Evolutionary conservation across 2,797 vertebrate genomes (phyloP), one percentile per base, ranked within the genome.

Genomic region (Delichon dasypus): DNA sequence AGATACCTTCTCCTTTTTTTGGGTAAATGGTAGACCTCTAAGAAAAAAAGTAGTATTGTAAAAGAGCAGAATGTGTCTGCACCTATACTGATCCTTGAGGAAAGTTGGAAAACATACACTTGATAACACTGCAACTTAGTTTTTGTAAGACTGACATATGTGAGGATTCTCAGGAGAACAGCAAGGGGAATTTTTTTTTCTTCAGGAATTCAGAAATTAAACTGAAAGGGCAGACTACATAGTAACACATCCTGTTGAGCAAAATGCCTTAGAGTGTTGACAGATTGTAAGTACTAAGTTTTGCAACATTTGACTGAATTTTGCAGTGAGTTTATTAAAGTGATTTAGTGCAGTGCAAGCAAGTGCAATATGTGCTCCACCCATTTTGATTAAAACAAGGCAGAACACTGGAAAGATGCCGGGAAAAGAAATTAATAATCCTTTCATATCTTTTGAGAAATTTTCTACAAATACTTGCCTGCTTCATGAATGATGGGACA

Each of bases 241-340:
- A 67, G 55, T 67, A 95, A 73, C 89, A 65, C 29, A 85, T 62
- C 82, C 84, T 92, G 74, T 74, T 79, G 78, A 96, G 84, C 73
- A 82, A 94, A 85, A 90, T 92, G 93, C 89, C 78, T 77, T 57
- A 9, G 13, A 93, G 75, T 93, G 94, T 83, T 96, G 93, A 96
- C 94, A 96, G 91, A 91, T 94, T 94, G 92, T 96, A 84, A 71
- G 88, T 92, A 87, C 78, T 42, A 93, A 87, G 83, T 95, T 80
- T 94, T 95, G 71, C 60, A 95, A 85, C 91, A 94, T 96, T 78
- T 88, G 91, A 95, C 72, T 91, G 96, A 91, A 95, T 94, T 96
- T 93, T 88, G 71, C 76, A 80, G 82, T 70, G 77, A 64, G 74
- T 93, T 96, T 97, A 88, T 95, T 96, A 88, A 72, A 93, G 91